Percentiles rank a stretch among this genome's conserved stretches.
These are phyloP conservation scores for Tachysurus vachellii DNA, from an alignment of 2,113 vertebrate genomes.

Conservation along the genomic window DNA sequence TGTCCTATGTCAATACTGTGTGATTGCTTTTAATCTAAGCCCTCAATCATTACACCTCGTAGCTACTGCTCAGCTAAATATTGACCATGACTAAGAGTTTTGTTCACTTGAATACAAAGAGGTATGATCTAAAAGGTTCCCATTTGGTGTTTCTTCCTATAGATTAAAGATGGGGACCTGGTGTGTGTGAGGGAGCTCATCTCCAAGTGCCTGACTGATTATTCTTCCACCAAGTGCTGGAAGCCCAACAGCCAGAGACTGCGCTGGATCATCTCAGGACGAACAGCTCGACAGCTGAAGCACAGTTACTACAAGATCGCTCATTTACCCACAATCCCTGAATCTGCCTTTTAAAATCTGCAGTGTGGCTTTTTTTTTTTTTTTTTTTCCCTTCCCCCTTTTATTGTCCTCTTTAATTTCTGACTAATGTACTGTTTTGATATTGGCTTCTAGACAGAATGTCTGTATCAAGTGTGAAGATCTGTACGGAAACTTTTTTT, in stretches of 20 bases:
- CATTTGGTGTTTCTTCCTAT: slow-evolving; percentile 25
- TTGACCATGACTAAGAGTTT: no score
- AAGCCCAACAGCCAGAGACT: slow-evolving; percentile 88
- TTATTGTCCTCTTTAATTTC: neutral
- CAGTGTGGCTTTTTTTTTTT: neutral
- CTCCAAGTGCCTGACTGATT: slow-evolving; percentile 89
- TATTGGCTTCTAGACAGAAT: slow-evolving; percentile 62
- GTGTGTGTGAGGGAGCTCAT: slow-evolving; percentile 85
- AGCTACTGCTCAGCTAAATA: no score
- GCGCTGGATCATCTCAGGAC: slow-evolving; percentile 93
- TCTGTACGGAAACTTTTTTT: slow-evolving; percentile 47
- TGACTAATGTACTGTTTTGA: neutral
- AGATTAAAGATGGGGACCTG: slow-evolving; percentile 86
- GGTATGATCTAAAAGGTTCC: no score
- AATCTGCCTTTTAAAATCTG: slow-evolving; percentile 73
- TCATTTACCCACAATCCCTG: slow-evolving; percentile 95
- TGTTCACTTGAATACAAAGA: no score
- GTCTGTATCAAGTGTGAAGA: neutral
- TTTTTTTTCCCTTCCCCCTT: neutral
- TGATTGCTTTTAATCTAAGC: no score
- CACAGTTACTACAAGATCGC: slow-evolving; percentile 93
- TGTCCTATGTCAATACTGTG: no score
- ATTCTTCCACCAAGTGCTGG: slow-evolving; percentile 85
- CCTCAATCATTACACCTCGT: no score
- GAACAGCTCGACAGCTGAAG: slow-evolving; percentile 89